Percentiles rank a stretch among this genome's conserved stretches.
Conservation (phyloP, 1,140 invertebrate genomes). For the Hylaeus volcanicus region DNA sequence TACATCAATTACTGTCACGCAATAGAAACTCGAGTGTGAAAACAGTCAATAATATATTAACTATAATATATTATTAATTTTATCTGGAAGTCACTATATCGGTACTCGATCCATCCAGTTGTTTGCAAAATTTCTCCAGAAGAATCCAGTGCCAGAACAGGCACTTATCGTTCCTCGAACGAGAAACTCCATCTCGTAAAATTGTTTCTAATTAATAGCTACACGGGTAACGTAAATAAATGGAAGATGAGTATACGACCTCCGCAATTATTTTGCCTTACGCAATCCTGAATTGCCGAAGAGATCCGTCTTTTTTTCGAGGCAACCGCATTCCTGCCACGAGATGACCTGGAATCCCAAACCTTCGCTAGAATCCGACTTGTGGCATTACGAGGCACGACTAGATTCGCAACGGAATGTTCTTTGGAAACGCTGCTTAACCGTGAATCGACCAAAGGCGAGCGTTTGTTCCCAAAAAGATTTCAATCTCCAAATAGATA, state of each 20-base stretch:
- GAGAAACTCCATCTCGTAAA: neutral
- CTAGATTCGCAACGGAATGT: neutral
- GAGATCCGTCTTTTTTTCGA: slow-evolving; percentile 5
- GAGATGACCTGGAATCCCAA: slow-evolving; percentile 36
- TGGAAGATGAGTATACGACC: neutral
- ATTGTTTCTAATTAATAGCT: slow-evolving; percentile 1
- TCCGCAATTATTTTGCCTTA: slow-evolving; percentile 41
- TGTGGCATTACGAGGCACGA: neutral
- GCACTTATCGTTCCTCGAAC: too few relatives aligned
- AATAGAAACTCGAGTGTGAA: too few relatives aligned
- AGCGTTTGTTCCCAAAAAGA: neutral
- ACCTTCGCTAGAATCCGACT: slow-evolving; percentile 33
- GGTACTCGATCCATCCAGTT: too few relatives aligned
- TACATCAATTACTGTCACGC: too few relatives aligned
- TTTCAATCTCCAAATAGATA: neutral
- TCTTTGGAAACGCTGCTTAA: neutral
- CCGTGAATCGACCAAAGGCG: neutral
- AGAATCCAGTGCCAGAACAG: too few relatives aligned
- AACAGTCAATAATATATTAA: too few relatives aligned
- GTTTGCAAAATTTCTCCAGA: too few relatives aligned
- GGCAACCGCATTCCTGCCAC: slow-evolving; percentile 1
- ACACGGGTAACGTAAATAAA: neutral
- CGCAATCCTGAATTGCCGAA: slow-evolving; percentile 30
- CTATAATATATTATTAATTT: too few relatives aligned
- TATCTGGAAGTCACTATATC: too few relatives aligned